These are phyloP conservation scores for Ceyx margarethae DNA, from an alignment of 2,113 vertebrate species.

Conservation along the genomic window DNA sequence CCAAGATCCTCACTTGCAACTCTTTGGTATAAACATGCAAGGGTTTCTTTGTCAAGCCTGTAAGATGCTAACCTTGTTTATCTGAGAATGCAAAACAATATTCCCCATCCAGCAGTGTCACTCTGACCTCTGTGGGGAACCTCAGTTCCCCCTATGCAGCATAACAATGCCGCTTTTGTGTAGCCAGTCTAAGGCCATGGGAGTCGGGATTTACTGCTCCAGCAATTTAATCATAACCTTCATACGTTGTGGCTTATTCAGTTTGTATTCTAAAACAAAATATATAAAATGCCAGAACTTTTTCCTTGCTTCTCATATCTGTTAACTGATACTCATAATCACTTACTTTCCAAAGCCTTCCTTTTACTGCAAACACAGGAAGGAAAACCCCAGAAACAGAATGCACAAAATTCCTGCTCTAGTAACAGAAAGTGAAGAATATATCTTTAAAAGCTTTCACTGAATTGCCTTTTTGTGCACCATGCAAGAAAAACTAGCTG, in stretches of 20 bases:
- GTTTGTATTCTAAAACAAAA: conserved; percentile 30
- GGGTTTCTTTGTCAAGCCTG: conserved; percentile 10
- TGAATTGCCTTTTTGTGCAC: background rate
- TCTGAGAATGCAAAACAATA: conserved; percentile 37
- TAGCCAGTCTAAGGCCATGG: background rate
- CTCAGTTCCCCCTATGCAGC: background rate
- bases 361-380: background rate
- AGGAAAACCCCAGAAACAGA: background rate
- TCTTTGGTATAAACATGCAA: background rate
- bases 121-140: conserved; percentile 36
- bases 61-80: conserved; percentile 53
- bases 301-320: background rate
- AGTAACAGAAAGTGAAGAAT: background rate
- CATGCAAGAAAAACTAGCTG: background rate
- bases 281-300: background rate
- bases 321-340: conserved; percentile 37
- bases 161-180: conserved; percentile 71
- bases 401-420: background rate
- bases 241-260: conserved; percentile 37
- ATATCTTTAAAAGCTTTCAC: background rate
- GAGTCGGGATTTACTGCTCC: conserved; percentile 47
- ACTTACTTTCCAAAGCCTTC: background rate
- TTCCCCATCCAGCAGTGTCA: conserved; percentile 49
- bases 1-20: background rate
- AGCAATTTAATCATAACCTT: conserved; percentile 64